Evolutionary conservation across 2,888 invertebrate species (phyloP).

Genomic region (Himalopsyche japonica): DNA sequence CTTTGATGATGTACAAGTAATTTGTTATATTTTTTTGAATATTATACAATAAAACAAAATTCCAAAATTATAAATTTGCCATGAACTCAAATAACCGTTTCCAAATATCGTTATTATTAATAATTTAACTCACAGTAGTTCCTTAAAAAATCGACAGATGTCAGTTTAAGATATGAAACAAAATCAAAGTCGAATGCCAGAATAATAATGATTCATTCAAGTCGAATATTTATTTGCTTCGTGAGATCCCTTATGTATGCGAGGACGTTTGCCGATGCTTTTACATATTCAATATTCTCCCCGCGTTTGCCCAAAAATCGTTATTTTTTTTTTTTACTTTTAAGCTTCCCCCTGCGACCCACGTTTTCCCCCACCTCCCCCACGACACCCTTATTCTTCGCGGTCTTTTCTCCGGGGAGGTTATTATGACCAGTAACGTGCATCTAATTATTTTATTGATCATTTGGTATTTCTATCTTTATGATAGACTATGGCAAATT

Average conservation of each 20-base stretch:
- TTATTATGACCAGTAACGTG: not conserved
- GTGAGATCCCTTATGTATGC: slow-evolving; percentile 2
- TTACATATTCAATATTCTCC: slow-evolving; percentile 33
- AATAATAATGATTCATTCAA: not conserved
- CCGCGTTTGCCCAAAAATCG: slow-evolving; percentile 36
- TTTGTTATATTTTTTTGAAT: too few relatives aligned
- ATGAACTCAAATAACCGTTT: too few relatives aligned
- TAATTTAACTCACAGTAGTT: not conserved
- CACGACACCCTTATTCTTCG: not conserved
- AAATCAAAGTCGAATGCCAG: not conserved
- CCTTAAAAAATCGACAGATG: not conserved
- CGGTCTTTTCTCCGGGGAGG: not conserved
- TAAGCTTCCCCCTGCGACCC: slow-evolving; percentile 20
- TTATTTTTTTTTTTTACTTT: slow-evolving; percentile 35
- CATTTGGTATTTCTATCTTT: too few relatives aligned
- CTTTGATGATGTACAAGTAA: too few relatives aligned
- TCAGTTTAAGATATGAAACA: not conserved
- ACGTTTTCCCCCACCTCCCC: not conserved
- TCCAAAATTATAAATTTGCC: too few relatives aligned
- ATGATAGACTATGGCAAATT: too few relatives aligned
- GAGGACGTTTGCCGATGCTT: not conserved
- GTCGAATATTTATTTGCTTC: slow-evolving; percentile 7
- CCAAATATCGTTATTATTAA: not conserved
- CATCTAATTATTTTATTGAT: not conserved
- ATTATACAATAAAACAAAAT: too few relatives aligned